Conservation (phyloP, 1,140 invertebrate species). For the Hyles vespertilio region DNA sequence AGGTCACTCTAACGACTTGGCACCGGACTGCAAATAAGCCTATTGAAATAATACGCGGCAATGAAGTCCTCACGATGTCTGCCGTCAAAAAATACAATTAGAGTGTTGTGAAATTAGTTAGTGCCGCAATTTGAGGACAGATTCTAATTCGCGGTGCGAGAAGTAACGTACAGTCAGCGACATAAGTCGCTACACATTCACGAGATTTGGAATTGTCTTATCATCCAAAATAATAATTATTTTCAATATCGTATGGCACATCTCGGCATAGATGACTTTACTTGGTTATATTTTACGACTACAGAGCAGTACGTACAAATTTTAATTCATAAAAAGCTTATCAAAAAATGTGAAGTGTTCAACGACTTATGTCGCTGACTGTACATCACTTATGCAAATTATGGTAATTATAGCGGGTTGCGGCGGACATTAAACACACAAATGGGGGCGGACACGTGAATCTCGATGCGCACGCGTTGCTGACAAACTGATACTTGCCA, state of each 20-base stretch:
- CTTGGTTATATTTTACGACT: no score
- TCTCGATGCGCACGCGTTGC: conserved; percentile 19
- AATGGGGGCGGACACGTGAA: conserved; percentile 6
- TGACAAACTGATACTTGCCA: conserved; percentile 28
- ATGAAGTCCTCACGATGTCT: conserved; percentile 49
- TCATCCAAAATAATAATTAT: no score
- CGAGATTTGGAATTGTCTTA: no score
- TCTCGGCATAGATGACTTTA: no score
- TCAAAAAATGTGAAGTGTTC: no score
- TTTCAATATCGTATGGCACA: no score
- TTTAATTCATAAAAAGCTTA: no score
- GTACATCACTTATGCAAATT: conserved; percentile 34
- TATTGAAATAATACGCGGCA: conserved; percentile 45
- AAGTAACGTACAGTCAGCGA: no score
- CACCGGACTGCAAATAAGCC: conserved; percentile 36
- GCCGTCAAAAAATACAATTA: conserved; percentile 43
- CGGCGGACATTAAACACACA: conserved; percentile 21
- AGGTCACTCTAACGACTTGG: conserved; percentile 52
- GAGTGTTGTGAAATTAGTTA: conserved; percentile 52
- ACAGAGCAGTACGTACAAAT: no score
- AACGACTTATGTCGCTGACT: no score
- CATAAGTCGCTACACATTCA: no score
- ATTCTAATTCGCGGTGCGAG: conserved; percentile 31
- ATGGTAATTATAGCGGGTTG: conserved; percentile 24
- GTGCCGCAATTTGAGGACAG: conserved; percentile 33